A percentile compares a stretch with the other conserved stretches of the same genome.
These are phyloP conservation scores for Vollenhovia emeryi DNA, from an alignment of 1,140 invertebrate genomes.

Conservation along the genomic window DNA sequence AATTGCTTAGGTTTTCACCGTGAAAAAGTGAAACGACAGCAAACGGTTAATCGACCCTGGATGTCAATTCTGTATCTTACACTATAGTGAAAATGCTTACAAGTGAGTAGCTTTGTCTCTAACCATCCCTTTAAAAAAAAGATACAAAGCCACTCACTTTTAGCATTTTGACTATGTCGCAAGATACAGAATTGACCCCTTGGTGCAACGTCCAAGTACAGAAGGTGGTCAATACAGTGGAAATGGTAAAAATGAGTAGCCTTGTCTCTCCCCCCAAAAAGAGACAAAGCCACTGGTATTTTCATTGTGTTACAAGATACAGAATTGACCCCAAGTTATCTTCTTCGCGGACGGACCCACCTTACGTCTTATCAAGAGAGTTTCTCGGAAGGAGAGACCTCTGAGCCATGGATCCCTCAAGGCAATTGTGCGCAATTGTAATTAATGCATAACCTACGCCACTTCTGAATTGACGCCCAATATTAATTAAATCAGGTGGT, in stretches of 20 bases:
- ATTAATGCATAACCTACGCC: conserved; percentile 9
- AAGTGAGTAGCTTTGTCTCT: too few species aligned
- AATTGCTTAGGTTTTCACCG: neutral
- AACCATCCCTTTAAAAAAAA: too few species aligned
- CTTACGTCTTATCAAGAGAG: neutral
- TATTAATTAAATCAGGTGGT: neutral
- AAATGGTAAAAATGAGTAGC: too few species aligned
- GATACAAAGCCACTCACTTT: too few species aligned
- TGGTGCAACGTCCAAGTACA: neutral
- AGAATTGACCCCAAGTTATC: neutral
- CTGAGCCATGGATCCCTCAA: neutral
- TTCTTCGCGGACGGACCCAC: neutral
- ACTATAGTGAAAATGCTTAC: too few species aligned
- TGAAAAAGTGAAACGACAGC: neutral
- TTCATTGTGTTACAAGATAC: too few species aligned
- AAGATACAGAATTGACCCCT: too few species aligned
- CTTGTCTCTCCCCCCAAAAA: too few species aligned
- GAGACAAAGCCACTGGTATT: too few species aligned
- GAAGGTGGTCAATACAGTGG: too few species aligned
- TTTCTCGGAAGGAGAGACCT: neutral
- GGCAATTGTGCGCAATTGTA: neutral
- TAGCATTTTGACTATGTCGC: too few species aligned
- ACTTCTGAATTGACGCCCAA: neutral
- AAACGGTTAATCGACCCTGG: neutral
- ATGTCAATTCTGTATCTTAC: too few species aligned